Evolutionary conservation across 1,140 invertebrate genomes (phyloP), one percentile per base, ranked within the genome.

Genomic region (Zaprionus kolodkinae): DNA sequence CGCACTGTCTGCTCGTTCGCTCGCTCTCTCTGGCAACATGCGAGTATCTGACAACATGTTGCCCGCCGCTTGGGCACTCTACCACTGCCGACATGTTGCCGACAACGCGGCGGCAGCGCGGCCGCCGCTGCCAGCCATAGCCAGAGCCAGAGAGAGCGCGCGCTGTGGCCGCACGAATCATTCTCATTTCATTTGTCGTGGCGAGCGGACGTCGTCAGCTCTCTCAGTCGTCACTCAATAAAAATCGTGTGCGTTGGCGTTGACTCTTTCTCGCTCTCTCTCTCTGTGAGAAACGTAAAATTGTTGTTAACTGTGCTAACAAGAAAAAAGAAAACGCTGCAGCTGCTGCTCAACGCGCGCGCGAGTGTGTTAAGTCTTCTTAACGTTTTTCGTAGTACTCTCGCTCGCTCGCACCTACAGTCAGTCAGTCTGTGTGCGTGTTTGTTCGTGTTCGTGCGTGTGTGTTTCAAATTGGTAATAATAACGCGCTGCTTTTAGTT

Each of bases 161-260:
- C 43, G 21, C 43, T 30, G 35, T 33, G 30, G 33, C 25, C 17
- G 33, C 71, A 25, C 56, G 52, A 70, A 52, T 74, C 72, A 74
- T 74, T 74, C 72, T 74, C 66, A 74, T 70, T 74, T 74, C 59
- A 55, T 63, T 74, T 74, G 72, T 63, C 66, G 72, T 74, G 66
- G 72, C 72, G 50, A 74, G 35, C 59, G 43, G 72, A 74, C 72
- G 72, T 69, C 40, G 59, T 70, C 59, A 63, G 66, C 66, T 73
- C 71, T 68, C 33, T 30, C 27, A 2, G 25, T 30, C 56, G 13
- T 27, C 25, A 21, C 17, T 17, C 21, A 13, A 11, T 13, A 21
- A 48, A 21, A 48, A 66, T 57, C 66, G 66, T 63, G 65, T 43
- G 50, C 30, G 64, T 52, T 78, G 36, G 48, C 38, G 15, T 59